phyloP scores from a whole-genome alignment of 2,113 vertebrate species.

The Chlamydotis undulata region DNA sequence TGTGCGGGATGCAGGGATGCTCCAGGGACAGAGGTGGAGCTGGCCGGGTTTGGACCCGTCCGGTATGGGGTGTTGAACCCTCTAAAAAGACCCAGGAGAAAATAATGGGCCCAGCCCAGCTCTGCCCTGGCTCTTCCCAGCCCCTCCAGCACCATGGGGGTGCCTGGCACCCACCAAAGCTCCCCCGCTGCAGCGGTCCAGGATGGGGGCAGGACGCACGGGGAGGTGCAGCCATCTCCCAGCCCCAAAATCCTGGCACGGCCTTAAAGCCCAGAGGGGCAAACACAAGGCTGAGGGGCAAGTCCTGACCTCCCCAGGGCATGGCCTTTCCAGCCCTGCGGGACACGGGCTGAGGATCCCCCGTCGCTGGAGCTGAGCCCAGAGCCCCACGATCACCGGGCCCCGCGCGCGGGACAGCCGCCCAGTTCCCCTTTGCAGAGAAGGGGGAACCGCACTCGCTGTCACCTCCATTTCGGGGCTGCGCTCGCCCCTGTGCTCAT shows the following conservation, averaged over 20 bases:
- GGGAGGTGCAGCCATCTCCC: not conserved
- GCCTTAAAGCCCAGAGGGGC: not conserved
- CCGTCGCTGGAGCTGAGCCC: not conserved
- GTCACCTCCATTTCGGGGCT: fast-evolving
- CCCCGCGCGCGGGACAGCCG: fast-evolving
- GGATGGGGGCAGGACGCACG: not conserved
- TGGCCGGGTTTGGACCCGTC: not conserved
- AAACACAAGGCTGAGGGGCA: not conserved
- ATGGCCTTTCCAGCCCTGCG: not conserved
- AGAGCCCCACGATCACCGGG: fast-evolving
- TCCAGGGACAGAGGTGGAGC: not conserved
- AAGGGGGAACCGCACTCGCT: not conserved
- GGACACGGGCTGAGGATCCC: not conserved
- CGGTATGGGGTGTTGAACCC: fast-evolving
- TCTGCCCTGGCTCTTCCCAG: not conserved
- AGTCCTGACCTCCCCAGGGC: not conserved
- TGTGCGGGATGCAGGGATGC: not conserved
- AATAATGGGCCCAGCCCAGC: not conserved
- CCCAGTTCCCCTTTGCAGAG: fast-evolving
- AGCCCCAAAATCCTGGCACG: not conserved
- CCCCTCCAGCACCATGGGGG: not conserved
- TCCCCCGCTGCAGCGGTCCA: fast-evolving
- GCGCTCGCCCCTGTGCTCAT: not conserved
- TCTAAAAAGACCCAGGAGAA: not conserved
- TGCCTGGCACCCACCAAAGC: not conserved